Percentiles rank a stretch among this genome's conserved stretches.
phyloP scores from a whole-genome alignment of 2,888 invertebrate genomes.

The Nasonia oneida region DNA sequence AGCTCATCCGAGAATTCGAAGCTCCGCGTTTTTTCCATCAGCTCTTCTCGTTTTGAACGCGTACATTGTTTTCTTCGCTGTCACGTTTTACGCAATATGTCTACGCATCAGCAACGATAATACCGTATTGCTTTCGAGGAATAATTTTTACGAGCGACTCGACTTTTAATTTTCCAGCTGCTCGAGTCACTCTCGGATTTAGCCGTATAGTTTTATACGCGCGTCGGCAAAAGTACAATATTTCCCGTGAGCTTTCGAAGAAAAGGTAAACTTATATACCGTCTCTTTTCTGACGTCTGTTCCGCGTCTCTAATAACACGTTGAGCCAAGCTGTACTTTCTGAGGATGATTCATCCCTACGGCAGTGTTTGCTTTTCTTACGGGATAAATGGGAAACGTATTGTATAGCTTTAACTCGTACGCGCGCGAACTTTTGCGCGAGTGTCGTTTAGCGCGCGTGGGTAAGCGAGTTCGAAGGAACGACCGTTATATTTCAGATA shows the following conservation, averaged over 20 bases:
- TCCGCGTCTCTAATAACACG: neutral
- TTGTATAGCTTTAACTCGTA: neutral
- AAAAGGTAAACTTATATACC: neutral
- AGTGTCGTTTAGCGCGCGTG: neutral
- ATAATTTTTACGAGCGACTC: neutral
- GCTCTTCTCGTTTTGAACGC: too few species aligned
- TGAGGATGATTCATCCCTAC: neutral
- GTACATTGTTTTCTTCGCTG: too few species aligned
- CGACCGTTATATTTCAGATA: neutral
- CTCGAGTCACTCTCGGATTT: too few species aligned
- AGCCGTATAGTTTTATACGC: neutral
- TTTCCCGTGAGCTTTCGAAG: neutral
- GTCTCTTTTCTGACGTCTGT: neutral
- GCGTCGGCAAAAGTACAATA: neutral
- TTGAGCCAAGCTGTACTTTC: neutral
- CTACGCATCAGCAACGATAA: too few species aligned
- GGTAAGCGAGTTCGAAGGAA: neutral
- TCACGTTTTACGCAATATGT: too few species aligned
- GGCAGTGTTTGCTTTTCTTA: constrained; percentile 17
- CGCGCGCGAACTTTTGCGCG: neutral
- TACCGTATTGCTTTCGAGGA: neutral
- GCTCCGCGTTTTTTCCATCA: neutral
- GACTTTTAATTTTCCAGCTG: neutral
- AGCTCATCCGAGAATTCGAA: neutral
- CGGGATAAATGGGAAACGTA: neutral